Percentiles rank a stretch among this genome's conserved stretches.
phyloP scores from a whole-genome alignment of 2,888 invertebrate genomes.

The Eurytoma adleriae region DNA sequence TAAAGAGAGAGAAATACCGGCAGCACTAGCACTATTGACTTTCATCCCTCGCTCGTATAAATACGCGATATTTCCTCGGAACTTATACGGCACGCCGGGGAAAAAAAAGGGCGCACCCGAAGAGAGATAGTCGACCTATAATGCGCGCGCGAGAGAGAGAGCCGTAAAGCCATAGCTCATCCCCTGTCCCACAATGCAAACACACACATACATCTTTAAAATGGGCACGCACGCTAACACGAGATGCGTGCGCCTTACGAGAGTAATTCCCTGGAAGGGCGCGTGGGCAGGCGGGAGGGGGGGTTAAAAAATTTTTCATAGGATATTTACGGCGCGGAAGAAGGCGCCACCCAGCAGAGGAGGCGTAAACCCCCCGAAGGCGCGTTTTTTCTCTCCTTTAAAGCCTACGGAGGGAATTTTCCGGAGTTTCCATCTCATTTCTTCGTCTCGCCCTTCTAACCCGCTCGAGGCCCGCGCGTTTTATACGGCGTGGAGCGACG shows the following conservation, averaged over 20 bases:
- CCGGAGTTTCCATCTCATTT: conserved; percentile 38
- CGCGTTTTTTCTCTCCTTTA: conserved; percentile 15
- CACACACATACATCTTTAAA: not conserved
- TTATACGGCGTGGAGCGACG: not conserved
- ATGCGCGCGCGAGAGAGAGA: not conserved
- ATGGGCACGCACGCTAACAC: not conserved
- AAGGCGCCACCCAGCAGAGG: not conserved
- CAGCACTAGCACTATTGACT: conserved; percentile 7
- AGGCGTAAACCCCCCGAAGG: conserved; percentile 8
- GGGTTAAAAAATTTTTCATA: conserved; percentile 27
- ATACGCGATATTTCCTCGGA: conserved; percentile 29
- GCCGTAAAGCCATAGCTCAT: conserved; percentile 18
- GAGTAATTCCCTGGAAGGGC: conserved; percentile 34
- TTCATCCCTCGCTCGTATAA: conserved; percentile 23
- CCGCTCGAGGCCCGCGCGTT: not conserved
- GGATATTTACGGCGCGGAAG: conserved; percentile 28
- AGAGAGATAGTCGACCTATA: not conserved
- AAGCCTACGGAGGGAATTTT: conserved; percentile 33
- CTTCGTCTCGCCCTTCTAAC: not conserved
- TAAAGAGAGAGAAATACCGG: conserved; percentile 11
- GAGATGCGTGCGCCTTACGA: conserved; percentile 1
- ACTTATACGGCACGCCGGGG: not conserved
- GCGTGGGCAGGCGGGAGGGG: not conserved
- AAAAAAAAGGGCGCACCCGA: not conserved
- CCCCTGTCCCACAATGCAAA: conserved; percentile 11